phyloP scores from a whole-genome alignment of 2,113 vertebrate species.

The Colaptes auratus region DNA sequence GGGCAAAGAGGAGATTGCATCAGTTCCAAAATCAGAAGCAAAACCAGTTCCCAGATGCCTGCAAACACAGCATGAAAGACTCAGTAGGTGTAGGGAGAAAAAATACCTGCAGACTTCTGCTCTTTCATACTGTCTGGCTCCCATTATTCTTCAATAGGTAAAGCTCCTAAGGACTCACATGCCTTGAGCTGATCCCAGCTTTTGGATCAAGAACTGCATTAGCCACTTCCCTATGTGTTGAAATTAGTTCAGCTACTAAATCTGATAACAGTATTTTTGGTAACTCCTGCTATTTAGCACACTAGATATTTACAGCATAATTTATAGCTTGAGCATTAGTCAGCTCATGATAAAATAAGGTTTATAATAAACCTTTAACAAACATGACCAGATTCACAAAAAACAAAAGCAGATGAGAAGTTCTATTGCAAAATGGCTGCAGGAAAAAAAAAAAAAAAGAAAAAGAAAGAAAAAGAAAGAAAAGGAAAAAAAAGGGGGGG shows the following conservation, averaged over 20 bases:
- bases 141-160: neutral
- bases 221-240: neutral
- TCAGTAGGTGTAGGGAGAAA: neutral
- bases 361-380: slow-evolving; percentile 21
- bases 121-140: neutral
- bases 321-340: slow-evolving; percentile 38
- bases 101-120: neutral
- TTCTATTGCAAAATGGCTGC: slow-evolving; percentile 50
- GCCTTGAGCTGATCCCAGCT: neutral
- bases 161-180: neutral
- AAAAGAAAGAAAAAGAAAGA: neutral
- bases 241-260: neutral
- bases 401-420: slow-evolving; percentile 57
- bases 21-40: neutral
- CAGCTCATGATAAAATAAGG: slow-evolving; percentile 8
- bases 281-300: neutral
- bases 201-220: neutral
- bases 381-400: slow-evolving; percentile 27
- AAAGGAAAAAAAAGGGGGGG: neutral
- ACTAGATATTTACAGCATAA: neutral
- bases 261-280: neutral
- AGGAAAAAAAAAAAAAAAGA: slow-evolving; percentile 7
- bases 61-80: neutral
- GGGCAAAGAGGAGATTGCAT: neutral
- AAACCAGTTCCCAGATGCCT: neutral